phyloP scores from a whole-genome alignment of 2,113 vertebrate species.

The Oxyruncus cristatus region DNA sequence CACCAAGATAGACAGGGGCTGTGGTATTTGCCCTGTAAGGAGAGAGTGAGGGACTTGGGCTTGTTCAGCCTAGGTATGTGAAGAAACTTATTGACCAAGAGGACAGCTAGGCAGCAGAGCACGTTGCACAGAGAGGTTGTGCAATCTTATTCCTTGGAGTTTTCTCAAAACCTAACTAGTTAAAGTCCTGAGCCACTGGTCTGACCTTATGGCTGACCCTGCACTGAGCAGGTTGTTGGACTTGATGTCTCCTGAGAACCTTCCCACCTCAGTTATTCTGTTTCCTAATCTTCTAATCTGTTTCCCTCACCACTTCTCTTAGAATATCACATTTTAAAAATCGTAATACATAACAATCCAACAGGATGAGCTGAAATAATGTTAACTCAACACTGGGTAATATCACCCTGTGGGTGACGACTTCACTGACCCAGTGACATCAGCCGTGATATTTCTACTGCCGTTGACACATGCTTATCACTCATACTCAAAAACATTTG shows the following conservation, averaged over 20 bases:
- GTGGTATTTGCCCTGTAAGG: background rate
- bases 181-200: background rate
- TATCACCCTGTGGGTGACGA: background rate
- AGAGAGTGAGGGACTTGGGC: background rate
- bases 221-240: background rate
- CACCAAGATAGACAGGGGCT: background rate
- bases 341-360: background rate
- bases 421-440: background rate
- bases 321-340: background rate
- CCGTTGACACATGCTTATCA: background rate
- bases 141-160: background rate
- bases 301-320: background rate
- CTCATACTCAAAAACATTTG: background rate
- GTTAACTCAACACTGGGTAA: background rate
- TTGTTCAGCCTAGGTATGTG: background rate
- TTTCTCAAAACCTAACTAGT: background rate
- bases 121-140: background rate
- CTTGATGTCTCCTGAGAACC: background rate
- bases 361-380: background rate
- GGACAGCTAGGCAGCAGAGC: background rate
- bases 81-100: background rate
- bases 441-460: background rate
- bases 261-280: background rate
- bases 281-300: background rate
- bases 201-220: background rate